Evolutionary conservation across 1,140 invertebrate species (phyloP).

Genomic region (Camponotus floridanus): DNA sequence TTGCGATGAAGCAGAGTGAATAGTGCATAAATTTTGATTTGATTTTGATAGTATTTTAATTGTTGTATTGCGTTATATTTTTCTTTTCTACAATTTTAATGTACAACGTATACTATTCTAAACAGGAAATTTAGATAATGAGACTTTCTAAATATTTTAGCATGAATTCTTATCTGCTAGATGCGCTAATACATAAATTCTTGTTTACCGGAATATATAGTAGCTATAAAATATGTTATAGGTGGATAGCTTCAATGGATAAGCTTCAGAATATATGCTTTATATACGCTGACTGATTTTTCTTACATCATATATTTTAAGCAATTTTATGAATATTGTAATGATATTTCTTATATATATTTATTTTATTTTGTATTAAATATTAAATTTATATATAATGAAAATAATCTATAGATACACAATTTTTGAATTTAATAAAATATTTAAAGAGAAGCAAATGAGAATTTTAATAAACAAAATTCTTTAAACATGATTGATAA

Average conservation of each 20-base stretch:
- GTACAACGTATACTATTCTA: background rate
- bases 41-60: slow-evolving; percentile 65
- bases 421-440: background rate
- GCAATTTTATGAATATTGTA: background rate
- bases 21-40: slow-evolving; percentile 31
- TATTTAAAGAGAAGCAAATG: too few relatives aligned
- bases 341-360: background rate
- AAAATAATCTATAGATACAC: background rate
- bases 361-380: background rate
- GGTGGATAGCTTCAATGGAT: background rate
- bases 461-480: too few relatives aligned
- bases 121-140: slow-evolving; percentile 19
- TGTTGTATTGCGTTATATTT: slow-evolving; percentile 27
- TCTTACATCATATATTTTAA: slow-evolving; percentile 6
- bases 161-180: slow-evolving; percentile 41
- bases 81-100: slow-evolving; percentile 31
- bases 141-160: slow-evolving; percentile 60
- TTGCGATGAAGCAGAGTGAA: slow-evolving; percentile 15
- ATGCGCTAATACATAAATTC: slow-evolving; percentile 44
- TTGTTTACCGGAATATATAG: slow-evolving; percentile 31
- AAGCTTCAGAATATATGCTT: slow-evolving; percentile 10
- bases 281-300: slow-evolving; percentile 1
- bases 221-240: slow-evolving; percentile 30
- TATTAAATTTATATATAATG: background rate
- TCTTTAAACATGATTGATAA: too few relatives aligned